phyloP scores from a whole-genome alignment of 1,140 invertebrate species.

The Philotrypesis tridentata region DNA sequence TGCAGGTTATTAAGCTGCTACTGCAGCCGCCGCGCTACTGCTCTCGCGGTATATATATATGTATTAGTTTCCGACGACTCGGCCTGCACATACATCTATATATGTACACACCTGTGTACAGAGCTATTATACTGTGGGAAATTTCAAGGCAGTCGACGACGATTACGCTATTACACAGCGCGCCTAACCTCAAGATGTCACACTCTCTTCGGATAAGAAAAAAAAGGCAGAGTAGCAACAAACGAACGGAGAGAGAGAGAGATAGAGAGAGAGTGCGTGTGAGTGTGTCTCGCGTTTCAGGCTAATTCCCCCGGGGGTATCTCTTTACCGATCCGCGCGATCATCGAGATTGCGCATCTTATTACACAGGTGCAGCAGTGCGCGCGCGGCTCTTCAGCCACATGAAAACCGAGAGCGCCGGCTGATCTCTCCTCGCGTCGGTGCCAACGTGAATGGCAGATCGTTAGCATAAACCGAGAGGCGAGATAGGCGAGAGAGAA shows the following conservation, averaged over 20 bases:
- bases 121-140: too few species aligned
- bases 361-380: constrained; percentile 5
- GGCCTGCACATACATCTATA: too few species aligned
- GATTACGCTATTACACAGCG: background rate
- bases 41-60: too few species aligned
- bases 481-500: too few species aligned
- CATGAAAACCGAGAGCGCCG: constrained; percentile 16
- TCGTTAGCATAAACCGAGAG: constrained; percentile 28
- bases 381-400: too few species aligned
- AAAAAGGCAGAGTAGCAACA: background rate
- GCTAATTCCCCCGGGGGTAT: background rate
- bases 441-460: constrained; percentile 19
- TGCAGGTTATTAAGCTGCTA: background rate
- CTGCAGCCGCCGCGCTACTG: background rate
- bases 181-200: background rate
- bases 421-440: background rate
- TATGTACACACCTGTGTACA: too few species aligned
- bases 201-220: background rate
- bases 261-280: too few species aligned
- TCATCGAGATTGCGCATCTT: constrained; percentile 8
- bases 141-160: background rate
- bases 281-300: background rate
- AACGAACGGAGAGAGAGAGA: too few species aligned
- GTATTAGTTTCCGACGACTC: too few species aligned
- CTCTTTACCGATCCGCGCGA: background rate